phyloP scores from a whole-genome alignment of 2,797 vertebrate genomes.

The Neomorphus geoffroyi region DNA sequence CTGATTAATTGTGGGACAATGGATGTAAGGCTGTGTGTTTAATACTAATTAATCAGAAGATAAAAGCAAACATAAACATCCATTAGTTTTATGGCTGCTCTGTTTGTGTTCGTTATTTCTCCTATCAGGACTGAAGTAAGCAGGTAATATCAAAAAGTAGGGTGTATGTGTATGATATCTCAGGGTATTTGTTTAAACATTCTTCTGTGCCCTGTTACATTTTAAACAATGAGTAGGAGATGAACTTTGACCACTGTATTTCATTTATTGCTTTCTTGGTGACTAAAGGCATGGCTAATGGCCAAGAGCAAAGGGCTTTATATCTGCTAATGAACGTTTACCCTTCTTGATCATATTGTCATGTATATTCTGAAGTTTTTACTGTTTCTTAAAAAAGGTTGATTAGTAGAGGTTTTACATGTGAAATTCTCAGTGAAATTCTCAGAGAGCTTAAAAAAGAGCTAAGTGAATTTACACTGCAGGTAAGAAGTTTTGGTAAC shows the following conservation, averaged over 20 bases:
- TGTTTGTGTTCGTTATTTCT: neutral
- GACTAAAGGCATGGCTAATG: neutral
- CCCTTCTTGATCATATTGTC: neutral
- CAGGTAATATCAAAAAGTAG: neutral
- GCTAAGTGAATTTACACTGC: neutral
- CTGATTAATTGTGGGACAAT: neutral
- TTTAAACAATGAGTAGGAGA: slow-evolving; percentile 23
- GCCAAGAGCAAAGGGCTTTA: neutral
- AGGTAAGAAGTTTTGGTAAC: neutral
- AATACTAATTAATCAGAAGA: neutral
- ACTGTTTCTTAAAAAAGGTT: neutral
- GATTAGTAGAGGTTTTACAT: neutral
- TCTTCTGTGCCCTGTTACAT: slow-evolving; percentile 13
- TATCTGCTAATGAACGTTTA: neutral
- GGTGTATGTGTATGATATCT: neutral
- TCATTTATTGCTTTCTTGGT: neutral
- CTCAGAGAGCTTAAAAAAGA: neutral
- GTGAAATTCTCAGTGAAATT: neutral
- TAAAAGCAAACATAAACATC: slow-evolving; percentile 1
- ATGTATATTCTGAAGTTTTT: neutral
- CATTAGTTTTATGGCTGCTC: neutral
- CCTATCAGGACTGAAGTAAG: neutral
- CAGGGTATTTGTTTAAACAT: neutral
- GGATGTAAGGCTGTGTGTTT: neutral
- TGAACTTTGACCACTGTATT: slow-evolving; percentile 18